Conservation (phyloP, 2,113 vertebrate genomes). For the Hippotragus niger region DNA sequence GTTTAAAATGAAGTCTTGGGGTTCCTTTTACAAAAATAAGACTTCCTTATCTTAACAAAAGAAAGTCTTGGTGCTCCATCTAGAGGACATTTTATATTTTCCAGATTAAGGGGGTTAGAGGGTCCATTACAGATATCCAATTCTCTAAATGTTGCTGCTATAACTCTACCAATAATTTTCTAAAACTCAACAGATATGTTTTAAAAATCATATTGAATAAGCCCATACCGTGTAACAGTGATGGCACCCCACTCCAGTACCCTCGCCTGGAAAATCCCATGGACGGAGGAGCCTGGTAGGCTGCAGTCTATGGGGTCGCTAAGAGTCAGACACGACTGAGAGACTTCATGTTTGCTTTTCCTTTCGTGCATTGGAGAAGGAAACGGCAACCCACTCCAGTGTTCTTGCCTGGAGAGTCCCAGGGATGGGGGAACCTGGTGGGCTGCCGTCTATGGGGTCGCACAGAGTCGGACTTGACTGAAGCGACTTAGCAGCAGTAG, state of each 20-base stretch:
- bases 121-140: background rate
- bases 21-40: conserved; percentile 17
- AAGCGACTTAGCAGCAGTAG: no score
- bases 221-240: background rate
- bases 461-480: no score
- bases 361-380: no score
- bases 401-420: no score
- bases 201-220: background rate
- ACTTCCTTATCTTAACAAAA: conserved; percentile 19
- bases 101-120: background rate
- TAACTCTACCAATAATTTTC: background rate
- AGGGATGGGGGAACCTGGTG: no score
- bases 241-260: background rate
- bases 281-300: no score
- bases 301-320: no score
- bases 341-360: no score
- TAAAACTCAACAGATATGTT: background rate
- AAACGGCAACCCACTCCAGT: no score
- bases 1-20: conserved; percentile 36
- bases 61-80: conserved; percentile 68
- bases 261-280: no score
- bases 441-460: no score
- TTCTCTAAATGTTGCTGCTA: background rate
- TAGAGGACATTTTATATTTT: conserved; percentile 68
- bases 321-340: no score